phyloP scores from a whole-genome alignment of 2,888 invertebrate genomes.

The Micoletzkya japonica region DNA sequence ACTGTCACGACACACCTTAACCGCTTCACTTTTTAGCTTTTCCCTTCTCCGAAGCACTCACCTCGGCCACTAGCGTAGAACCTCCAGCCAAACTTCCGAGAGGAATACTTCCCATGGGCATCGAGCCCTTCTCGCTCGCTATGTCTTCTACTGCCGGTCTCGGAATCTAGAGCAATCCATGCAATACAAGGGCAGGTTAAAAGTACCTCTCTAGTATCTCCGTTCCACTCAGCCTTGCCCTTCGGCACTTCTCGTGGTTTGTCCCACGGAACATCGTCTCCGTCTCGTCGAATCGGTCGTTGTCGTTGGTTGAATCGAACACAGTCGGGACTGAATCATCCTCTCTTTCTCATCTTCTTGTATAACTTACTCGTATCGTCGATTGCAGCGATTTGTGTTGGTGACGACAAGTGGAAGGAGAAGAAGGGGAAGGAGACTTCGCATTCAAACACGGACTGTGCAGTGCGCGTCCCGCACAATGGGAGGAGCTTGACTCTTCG shows the following conservation, averaged over 20 bases:
- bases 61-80: constrained; percentile 15
- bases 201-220: not conserved
- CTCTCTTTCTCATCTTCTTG: no score
- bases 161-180: not conserved
- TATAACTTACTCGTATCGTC: no score
- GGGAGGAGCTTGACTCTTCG: no score
- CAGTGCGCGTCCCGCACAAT: no score
- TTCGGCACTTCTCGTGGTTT: not conserved
- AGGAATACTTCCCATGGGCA: not conserved
- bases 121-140: not conserved
- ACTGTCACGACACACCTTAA: constrained; percentile 41
- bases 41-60: not conserved
- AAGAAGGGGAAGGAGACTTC: no score
- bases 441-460: no score
- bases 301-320: constrained; percentile 13
- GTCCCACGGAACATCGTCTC: constrained; percentile 14
- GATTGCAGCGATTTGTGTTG: no score
- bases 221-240: not conserved
- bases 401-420: no score
- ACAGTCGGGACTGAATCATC: not conserved
- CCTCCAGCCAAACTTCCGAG: not conserved
- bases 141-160: not conserved
- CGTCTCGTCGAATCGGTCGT: constrained; percentile 16
- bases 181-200: not conserved
- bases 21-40: constrained; percentile 2